Base-by-base conservation (phyloP, 2,888 invertebrate genomes). In the Stramonita haemastoma region DNA sequence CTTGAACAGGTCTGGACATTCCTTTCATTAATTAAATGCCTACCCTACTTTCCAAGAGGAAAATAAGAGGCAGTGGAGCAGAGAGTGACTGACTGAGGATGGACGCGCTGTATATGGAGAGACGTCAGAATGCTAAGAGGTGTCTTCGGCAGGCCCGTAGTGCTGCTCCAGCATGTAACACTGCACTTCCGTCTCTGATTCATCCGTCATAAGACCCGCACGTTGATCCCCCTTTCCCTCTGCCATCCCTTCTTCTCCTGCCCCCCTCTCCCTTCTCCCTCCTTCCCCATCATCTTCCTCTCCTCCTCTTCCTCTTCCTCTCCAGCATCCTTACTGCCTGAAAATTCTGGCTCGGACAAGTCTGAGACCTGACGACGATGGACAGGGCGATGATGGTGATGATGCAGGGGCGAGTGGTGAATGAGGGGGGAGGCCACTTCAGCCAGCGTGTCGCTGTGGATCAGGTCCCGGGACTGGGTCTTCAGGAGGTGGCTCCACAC, bases 361-460 rank as follows among this genome's bases (percentile, higher is more conserved):
- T 87, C 87, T 15, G 87, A 87, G 26, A 87, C 46, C 19, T 73
- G 87, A 19, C 86, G 86, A 11, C 32, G 56, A 46, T 86, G 86
- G 11, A 46, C 6, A 19, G 15, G 86, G n/a, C 57, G 86, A 0
- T 86, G 66, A 26, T 83, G 83, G 32, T 46, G 83, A 8, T 79
- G 77, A 46, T 84, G 89, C 32, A 85, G 85, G 36, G 70, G 89
- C 22, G 85, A 85, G 60, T 85, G 85, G 36, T 57, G 84, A 73
- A 93, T 87, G 87, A 93, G 93, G 5, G 93, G 92, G 46, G 90
- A 84, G 26, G 92, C 90, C 81, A 93, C 90, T 89, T 94, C 94
- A 13, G 91, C 93, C 87, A 94, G 90, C 17, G 94, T 94, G 92
- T 94, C 94, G 91, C 94, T 94, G 90, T 94, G 94, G 86, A 95